Evolutionary conservation across 2,888 invertebrate genomes (phyloP), one percentile per base, ranked within the genome.

Genomic region (Rhimphoctona megacephalus): DNA sequence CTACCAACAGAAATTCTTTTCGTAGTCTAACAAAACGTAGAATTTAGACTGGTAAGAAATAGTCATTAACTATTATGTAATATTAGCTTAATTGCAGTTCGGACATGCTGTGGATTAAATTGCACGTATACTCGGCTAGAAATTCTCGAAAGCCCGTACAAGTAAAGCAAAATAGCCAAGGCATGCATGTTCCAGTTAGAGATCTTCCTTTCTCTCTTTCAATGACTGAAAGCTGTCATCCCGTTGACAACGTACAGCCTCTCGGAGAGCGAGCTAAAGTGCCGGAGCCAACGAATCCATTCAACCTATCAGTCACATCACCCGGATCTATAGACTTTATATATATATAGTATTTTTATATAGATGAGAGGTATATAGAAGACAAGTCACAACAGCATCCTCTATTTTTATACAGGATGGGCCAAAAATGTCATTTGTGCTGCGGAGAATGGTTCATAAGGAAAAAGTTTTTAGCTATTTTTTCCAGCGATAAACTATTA

Each of bases 201-300:
- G 80, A 66, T 77, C 67, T 77, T 64, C 57, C 64, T 73, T 83
- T 88, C 88, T 87, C 89, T 86, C 85, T 77, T 49, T 46, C 46
- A 33, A 30, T 17, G 30, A 30, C 46, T 90, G 91, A 88, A 85
- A 82, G 88, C 83, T 89, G 90, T 91, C 91, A 89, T 87, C 83
- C 69, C 83, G 69, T 88, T 79, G 91, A 90, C 90, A 89, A 85
- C 73, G 76, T 76, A 81, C 86, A 90, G 88, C 87, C 90, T 91
- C 89, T 66, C 66, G 49, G 9, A 43, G 46, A 39, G 36, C 22
- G 77, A 76, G 54, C 64, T 78, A 78, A 72, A 83, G 77, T 72
- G 83, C 77, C 77, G 39, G 85, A 85, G 82, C 87, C 87, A 91
- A 90, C 89, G 88, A 90, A 85, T 89, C 87, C 87, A 87, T 88